Percentiles rank a stretch among this genome's conserved stretches.
Evolutionary conservation across 2,888 invertebrate species (phyloP).

Genomic region (Leptinotarsa peninsularis): DNA sequence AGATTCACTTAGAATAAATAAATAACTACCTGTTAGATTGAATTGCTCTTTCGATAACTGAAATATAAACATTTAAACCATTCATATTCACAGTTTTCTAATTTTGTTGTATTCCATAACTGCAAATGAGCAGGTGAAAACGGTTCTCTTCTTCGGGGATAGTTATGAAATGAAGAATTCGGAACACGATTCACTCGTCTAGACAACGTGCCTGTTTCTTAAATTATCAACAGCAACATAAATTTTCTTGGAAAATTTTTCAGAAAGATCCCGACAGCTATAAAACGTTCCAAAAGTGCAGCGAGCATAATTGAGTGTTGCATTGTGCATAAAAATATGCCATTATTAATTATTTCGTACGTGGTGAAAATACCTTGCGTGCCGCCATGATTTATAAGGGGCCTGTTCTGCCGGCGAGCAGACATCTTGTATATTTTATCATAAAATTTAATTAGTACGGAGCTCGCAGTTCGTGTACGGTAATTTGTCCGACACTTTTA

Average conservation of each 20-base stretch:
- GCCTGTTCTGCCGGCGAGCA: conserved; percentile 24
- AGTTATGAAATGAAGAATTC: conserved; percentile 19
- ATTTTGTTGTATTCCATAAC: background rate
- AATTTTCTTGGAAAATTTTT: background rate
- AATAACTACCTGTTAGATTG: too few species aligned
- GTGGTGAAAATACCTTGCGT: conserved; percentile 45
- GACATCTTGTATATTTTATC: conserved; percentile 43
- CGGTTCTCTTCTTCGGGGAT: background rate
- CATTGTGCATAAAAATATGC: conserved; percentile 54
- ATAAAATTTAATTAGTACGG: conserved; percentile 41
- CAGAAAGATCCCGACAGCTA: conserved; percentile 18
- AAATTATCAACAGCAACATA: conserved; percentile 24
- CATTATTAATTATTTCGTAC: conserved; percentile 51
- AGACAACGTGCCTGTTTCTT: conserved; percentile 28
- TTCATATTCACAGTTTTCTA: background rate
- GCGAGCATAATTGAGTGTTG: conserved; percentile 48
- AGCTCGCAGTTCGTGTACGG: conserved; percentile 27
- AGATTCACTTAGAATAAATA: too few species aligned
- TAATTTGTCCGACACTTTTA: conserved; percentile 36
- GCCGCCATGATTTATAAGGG: conserved; percentile 40
- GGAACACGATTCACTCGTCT: conserved; percentile 29
- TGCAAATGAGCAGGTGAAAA: background rate
- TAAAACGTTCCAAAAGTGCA: conserved; percentile 30
- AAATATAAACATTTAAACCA: too few species aligned
- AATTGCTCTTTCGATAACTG: too few species aligned